Evolutionary conservation across 2,888 invertebrate species (phyloP), one percentile per base, ranked within the genome.

Genomic region (Dilophus febrilis): DNA sequence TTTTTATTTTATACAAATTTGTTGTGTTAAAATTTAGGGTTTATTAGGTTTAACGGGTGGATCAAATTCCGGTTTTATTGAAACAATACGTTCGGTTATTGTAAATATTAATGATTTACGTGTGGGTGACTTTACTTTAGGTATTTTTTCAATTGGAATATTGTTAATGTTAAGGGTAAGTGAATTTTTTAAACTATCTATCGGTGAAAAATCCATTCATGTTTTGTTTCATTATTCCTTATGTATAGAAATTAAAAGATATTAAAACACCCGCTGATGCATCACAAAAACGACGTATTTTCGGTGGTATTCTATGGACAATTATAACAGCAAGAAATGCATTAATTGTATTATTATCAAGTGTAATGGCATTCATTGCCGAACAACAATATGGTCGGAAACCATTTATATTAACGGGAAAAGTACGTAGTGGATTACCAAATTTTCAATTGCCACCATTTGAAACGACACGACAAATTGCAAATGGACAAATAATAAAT

Each of bases 311-410:
- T 4, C 59, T 84, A 16, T 88, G 87, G 85, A 57, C 86, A 3
- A 56, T 82, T 12, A 78, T 83, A 2, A 86, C 84, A 0, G 80
- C 85, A 0, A 69, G 90, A 42, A 90, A 90, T 57, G 88, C 87
- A 0, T 67, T 90, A 37, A 69, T 88, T 3, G 88, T 90, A 0
- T 63, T 88, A 8, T 50, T 53, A 7, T 45, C 58, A 33, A 62
- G 62, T 40, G 44, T 72, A 1, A 78, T 83, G 50, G 80, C 84
- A 0, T 55, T 72, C 10, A 65, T 77, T 22, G 79, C 83, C 1
- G 54, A 61, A 27, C 63, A 64, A 27, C 63, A 64, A 27, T 56
- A 55, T 1, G 64, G 61, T 18, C 16, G 37, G 17, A 67, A 76
- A 10, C 78, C 79, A 1, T 82, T 85, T 52, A 67, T 77, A 46